Percentiles rank a stretch among this genome's conserved stretches.
phyloP scores from a whole-genome alignment of 2,797 vertebrate species.

The Pseudochirops corinnae region DNA sequence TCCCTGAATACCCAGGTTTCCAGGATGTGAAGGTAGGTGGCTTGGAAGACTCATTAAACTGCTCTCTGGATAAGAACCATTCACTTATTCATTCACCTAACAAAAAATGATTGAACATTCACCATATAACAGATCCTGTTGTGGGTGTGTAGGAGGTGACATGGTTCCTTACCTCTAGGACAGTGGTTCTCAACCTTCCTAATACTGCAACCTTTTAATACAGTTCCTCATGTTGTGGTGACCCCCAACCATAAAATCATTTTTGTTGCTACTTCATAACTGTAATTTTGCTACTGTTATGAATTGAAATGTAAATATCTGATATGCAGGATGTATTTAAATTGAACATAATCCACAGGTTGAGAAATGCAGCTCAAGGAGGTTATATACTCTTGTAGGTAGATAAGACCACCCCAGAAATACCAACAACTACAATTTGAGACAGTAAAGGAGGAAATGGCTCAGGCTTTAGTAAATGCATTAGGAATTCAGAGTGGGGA shows the following conservation, averaged over 20 bases:
- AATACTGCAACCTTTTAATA: too few species aligned
- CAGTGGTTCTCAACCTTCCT: too few species aligned
- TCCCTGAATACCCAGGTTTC: slow-evolving; percentile 82
- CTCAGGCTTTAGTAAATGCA: neutral
- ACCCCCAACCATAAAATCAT: too few species aligned
- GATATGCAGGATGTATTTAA: too few species aligned
- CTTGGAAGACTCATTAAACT: neutral
- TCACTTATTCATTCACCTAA: neutral
- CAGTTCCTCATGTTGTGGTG: too few species aligned
- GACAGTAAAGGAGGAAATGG: neutral
- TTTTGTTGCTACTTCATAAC: too few species aligned
- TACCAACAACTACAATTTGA: neutral
- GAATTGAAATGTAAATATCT: too few species aligned
- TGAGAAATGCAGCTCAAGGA: too few species aligned
- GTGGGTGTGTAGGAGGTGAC: neutral
- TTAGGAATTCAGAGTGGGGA: neutral
- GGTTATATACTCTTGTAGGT: neutral
- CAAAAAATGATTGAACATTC: neutral
- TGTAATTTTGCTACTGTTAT: too few species aligned
- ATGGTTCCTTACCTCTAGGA: neutral
- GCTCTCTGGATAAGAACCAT: neutral
- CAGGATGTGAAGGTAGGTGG: slow-evolving; percentile 82
- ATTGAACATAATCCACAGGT: too few species aligned
- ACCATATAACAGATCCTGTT: neutral
- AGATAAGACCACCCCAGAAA: neutral